Evolutionary conservation across 2,888 invertebrate species (phyloP), one percentile per base, ranked within the genome.

Genomic region (Watsonalla cultraria): DNA sequence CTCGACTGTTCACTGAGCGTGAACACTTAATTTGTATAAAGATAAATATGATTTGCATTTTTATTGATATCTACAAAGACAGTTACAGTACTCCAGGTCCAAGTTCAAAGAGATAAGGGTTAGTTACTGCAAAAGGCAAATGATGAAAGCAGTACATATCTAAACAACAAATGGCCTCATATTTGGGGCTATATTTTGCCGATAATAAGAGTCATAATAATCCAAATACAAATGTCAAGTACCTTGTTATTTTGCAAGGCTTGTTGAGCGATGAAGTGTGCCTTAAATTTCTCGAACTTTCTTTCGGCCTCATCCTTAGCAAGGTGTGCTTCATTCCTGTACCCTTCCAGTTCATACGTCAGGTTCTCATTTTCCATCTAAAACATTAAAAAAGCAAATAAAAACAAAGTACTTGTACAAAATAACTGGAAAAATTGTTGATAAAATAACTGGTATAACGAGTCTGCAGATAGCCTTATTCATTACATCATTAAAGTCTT

Each of bases 261-360:
- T 54, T 87, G 86, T 54, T 82, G 78, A 5, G 87, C 86, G 13
- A 97, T 93, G 85, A 97, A 97, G 66, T 96, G 95, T 14, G 96
- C 96, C 75, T 96, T 96, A 56, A 94, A 93, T 54, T 95, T 87
- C 66, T 88, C 95, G 49, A 95, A 91, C 66, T 95, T 95, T 46
- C 94, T 92, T 78, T 95, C 95, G 14, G 94, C 92, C 75, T 97
- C 97, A 47, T 94, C 93, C 74, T 96, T 96, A 0, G 97, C 92
- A 39, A 97, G 88, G 66, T 96, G 95, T 48, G 97, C 95, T 89
- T 98, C 98, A 81, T 97, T 97, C 82, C 96, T 97, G 78, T 96
- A 97, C 0, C 97, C 97, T 80, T 98, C 98, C 70, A 98, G 85
- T 82, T 97, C 96, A 78, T 96, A 96, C 49, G 95, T 93, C 54